phyloP scores from a whole-genome alignment of 1,140 invertebrate genomes.

The Drosophila pruinosa region DNA sequence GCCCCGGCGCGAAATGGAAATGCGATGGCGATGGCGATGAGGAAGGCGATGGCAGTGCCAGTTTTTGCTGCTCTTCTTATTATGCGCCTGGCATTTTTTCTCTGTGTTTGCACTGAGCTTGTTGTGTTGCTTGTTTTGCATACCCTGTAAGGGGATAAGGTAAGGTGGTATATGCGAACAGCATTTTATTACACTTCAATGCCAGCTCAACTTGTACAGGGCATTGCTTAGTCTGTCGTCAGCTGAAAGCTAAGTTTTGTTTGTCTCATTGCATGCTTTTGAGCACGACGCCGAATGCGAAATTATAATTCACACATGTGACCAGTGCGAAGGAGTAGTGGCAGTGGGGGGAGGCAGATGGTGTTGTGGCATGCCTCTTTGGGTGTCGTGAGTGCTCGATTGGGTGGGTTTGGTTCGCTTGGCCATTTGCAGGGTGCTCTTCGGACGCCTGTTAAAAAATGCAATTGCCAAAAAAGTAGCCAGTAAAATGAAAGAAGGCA shows the following conservation, averaged over 20 bases:
- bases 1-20: constrained; percentile 62
- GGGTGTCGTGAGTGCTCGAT: constrained; percentile 12
- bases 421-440: constrained; percentile 55
- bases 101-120: constrained; percentile 3
- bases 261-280: constrained; percentile 68
- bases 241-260: constrained; percentile 10
- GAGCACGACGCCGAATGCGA: constrained; percentile 67
- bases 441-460: constrained; percentile 67
- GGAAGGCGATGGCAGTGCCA: constrained; percentile 39
- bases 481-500: constrained; percentile 54
- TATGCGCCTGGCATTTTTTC: constrained; percentile 45
- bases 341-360: neutral
- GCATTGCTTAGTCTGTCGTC: constrained; percentile 4
- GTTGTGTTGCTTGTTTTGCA: constrained; percentile 33
- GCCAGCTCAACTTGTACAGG: neutral
- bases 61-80: constrained; percentile 69
- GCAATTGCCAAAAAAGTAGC: constrained; percentile 81
- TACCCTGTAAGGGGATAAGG: constrained; percentile 2
- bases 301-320: constrained; percentile 81
- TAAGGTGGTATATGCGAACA: too few relatives aligned
- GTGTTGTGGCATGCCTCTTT: constrained; percentile 3
- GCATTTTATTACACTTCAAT: neutral
- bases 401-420: constrained; percentile 39
- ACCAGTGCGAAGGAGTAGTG: constrained; percentile 35
- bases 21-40: constrained; percentile 39